phyloP scores from a whole-genome alignment of 2,113 vertebrate species.

The Daboia siamensis region DNA sequence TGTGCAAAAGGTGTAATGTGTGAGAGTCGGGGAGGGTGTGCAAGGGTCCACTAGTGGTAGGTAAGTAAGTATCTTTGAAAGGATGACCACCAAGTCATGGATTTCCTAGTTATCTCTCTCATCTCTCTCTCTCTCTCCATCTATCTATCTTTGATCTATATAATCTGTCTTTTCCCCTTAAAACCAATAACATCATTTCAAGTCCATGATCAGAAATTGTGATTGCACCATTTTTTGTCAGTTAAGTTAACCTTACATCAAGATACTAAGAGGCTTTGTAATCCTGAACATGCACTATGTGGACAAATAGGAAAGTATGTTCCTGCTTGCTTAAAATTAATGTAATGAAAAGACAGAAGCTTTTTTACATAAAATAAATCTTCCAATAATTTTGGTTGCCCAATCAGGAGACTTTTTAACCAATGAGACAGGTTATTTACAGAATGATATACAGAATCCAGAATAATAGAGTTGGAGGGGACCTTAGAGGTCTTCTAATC shows the following conservation, averaged over 20 bases:
- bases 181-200: not conserved
- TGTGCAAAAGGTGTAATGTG: too few species aligned
- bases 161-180: not conserved
- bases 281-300: not conserved
- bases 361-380: not conserved
- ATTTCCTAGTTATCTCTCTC: not conserved
- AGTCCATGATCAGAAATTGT: not conserved
- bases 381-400: not conserved
- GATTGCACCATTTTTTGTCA: not conserved
- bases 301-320: not conserved
- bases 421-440: not conserved
- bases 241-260: not conserved
- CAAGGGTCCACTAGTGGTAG: too few species aligned
- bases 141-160: not conserved
- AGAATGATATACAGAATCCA: not conserved
- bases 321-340: not conserved
- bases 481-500: too few species aligned
- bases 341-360: not conserved
- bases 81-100: too few species aligned
- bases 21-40: too few species aligned
- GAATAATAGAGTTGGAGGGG: too few species aligned
- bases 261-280: not conserved
- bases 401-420: not conserved
- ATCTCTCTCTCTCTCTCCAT: not conserved
- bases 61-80: too few species aligned